These are phyloP conservation scores for Enoplosus armatus DNA, from an alignment of 2,797 vertebrate genomes.

Conservation along the genomic window DNA sequence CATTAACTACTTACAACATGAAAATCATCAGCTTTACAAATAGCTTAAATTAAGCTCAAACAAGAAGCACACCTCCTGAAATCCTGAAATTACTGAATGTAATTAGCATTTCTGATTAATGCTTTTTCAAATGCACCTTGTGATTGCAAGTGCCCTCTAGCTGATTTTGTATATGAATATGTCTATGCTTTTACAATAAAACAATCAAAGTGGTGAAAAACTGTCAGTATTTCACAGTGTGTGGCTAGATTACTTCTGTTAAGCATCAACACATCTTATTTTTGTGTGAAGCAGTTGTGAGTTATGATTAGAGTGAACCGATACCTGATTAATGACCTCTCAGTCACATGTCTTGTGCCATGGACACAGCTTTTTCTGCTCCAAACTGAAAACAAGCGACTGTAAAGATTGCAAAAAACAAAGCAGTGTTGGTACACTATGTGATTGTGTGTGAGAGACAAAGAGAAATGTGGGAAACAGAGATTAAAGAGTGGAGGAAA, in stretches of 20 bases:
- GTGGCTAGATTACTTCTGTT: conserved; percentile 20
- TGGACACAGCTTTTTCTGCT: conserved; percentile 13
- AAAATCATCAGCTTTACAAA: conserved; percentile 51
- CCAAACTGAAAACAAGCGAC: conserved; percentile 41
- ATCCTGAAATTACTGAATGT: conserved; percentile 53
- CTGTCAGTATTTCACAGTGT: not conserved
- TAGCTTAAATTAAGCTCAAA: conserved; percentile 41
- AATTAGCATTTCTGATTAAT: conserved; percentile 73
- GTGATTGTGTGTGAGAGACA: conserved; percentile 19
- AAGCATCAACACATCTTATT: conserved; percentile 6
- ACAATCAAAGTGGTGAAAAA: conserved; percentile 48
- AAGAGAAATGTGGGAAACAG: conserved; percentile 36
- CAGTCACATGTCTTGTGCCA: not conserved
- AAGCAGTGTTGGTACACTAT: conserved; percentile 6
- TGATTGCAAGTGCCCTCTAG: conserved; percentile 69
- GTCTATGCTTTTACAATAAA: conserved; percentile 49
- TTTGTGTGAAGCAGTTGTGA: conserved; percentile 11
- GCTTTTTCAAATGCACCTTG: conserved; percentile 60
- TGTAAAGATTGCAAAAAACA: conserved; percentile 38
- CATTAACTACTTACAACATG: conserved; percentile 14
- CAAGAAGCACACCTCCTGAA: conserved; percentile 33
- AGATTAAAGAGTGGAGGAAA: conserved; percentile 59
- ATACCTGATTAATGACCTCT: conserved; percentile 52
- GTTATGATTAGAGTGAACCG: conserved; percentile 35
- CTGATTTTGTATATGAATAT: conserved; percentile 63